Conservation (phyloP, 2,113 vertebrate species). For the Acrocephalus arundinaceus region DNA sequence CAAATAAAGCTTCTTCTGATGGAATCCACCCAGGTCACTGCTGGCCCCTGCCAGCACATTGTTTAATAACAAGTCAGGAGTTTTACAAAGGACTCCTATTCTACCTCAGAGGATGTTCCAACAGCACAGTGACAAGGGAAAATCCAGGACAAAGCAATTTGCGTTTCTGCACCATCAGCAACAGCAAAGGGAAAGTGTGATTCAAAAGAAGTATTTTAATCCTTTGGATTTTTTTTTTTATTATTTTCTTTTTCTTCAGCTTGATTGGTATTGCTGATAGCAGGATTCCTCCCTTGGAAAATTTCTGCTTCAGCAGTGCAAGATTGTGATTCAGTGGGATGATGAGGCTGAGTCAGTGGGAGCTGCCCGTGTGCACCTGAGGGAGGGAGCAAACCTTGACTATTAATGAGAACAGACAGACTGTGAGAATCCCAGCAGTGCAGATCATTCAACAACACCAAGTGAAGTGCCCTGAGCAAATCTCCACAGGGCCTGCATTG, state of each 20-base stretch:
- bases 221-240: not conserved
- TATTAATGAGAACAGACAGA: not conserved
- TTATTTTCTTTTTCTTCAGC: not conserved
- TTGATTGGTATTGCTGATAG: not conserved
- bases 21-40: not conserved
- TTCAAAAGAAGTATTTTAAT: not conserved
- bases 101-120: not conserved
- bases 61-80: not conserved
- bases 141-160: not conserved
- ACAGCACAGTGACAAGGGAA: not conserved
- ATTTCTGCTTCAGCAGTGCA: not conserved
- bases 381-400: not conserved
- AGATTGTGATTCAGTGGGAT: not conserved
- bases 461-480: not conserved
- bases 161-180: not conserved
- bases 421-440: not conserved
- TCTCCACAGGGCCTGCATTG: not conserved
- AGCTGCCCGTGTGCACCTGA: not conserved
- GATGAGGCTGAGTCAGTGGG: not conserved
- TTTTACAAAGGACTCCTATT: not conserved
- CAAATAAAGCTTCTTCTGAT: not conserved
- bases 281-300: not conserved
- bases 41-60: not conserved
- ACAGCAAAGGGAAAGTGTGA: not conserved
- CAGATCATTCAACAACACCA: not conserved